Evolutionary conservation across 2,888 invertebrate genomes (phyloP).

Genomic region (Nowickia ferox): DNA sequence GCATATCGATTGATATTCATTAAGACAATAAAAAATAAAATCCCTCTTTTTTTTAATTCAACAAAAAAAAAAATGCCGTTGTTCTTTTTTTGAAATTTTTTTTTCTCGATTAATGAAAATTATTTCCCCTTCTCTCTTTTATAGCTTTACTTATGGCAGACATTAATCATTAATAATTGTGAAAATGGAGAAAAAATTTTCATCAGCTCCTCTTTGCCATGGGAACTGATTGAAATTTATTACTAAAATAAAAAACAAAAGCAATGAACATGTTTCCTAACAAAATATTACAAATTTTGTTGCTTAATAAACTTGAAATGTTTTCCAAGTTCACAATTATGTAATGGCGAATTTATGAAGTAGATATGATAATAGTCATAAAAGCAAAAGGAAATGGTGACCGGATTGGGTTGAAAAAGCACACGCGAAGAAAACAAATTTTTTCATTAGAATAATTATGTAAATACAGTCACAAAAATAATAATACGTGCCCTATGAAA

Average conservation of each 20-base stretch:
- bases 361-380: background rate
- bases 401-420: too few species aligned
- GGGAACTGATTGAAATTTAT: slow-evolving; percentile 71
- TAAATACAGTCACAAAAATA: too few species aligned
- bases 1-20: slow-evolving; percentile 64
- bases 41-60: slow-evolving; percentile 11
- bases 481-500: too few species aligned
- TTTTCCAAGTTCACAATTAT: slow-evolving; percentile 55
- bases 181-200: background rate
- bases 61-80: slow-evolving; percentile 29
- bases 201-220: slow-evolving; percentile 32
- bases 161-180: slow-evolving; percentile 62
- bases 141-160: slow-evolving; percentile 18
- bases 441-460: too few species aligned
- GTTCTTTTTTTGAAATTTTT: slow-evolving; percentile 29
- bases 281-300: slow-evolving; percentile 45
- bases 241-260: slow-evolving; percentile 9
- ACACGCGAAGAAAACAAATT: too few species aligned
- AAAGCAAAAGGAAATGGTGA: background rate
- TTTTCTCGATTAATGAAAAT: slow-evolving; percentile 48
- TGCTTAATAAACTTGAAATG: slow-evolving; percentile 53
- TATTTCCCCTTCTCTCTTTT: slow-evolving; percentile 43
- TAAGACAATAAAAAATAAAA: slow-evolving; percentile 51
- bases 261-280: slow-evolving; percentile 34
- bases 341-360: background rate